Conservation (phyloP, 2,797 vertebrate species). For the Simalia tracyae region DNA sequence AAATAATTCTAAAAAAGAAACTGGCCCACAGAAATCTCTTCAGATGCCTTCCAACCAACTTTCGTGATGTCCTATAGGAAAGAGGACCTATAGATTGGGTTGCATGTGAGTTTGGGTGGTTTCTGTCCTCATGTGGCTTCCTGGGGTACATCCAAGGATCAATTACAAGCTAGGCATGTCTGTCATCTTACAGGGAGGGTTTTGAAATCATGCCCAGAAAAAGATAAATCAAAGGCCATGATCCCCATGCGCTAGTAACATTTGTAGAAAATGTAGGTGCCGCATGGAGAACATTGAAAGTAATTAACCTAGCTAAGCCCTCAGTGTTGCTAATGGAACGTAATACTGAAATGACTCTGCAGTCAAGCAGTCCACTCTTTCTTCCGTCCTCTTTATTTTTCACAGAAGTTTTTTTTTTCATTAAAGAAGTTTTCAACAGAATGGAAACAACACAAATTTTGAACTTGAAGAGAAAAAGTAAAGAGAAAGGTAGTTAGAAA, state of each 20-base stretch:
- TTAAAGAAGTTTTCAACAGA: too few species aligned
- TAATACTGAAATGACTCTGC: too few species aligned
- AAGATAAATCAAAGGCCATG: background rate
- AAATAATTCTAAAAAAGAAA: slow-evolving; percentile 11
- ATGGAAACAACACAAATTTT: too few species aligned
- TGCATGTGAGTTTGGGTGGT: slow-evolving; percentile 51
- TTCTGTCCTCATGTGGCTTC: slow-evolving; percentile 60
- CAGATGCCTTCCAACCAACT: background rate
- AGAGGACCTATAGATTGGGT: background rate
- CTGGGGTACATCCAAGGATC: background rate
- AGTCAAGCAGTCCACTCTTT: too few species aligned
- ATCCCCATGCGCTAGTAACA: too few species aligned
- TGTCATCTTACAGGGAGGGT: background rate
- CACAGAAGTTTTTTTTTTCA: too few species aligned
- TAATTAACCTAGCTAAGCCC: too few species aligned
- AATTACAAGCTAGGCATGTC: background rate
- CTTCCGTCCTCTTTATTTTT: background rate
- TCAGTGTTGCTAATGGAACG: too few species aligned
- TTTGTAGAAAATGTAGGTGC: too few species aligned
- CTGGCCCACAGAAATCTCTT: slow-evolving; percentile 53
- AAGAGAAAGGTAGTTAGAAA: too few species aligned
- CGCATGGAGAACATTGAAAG: too few species aligned
- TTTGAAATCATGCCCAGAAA: background rate
- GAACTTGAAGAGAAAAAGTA: too few species aligned
- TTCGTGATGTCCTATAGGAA: background rate